Conservation (phyloP, 2,797 vertebrate species). For the Lindbergichthys nudifrons region DNA sequence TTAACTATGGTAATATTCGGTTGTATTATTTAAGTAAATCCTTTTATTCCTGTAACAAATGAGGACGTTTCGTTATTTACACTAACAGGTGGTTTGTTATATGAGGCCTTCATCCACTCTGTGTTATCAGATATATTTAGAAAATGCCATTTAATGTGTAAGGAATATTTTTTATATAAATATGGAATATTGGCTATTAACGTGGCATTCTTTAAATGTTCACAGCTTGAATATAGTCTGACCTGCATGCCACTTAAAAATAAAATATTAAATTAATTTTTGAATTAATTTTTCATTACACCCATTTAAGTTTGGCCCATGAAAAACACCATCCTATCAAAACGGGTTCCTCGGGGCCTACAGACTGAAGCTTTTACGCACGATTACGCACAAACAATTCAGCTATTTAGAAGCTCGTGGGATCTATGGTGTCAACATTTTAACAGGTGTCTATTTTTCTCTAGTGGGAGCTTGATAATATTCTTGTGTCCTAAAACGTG, state of each 20-base stretch:
- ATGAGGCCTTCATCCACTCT: constrained; percentile 27
- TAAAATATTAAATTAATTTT: neutral
- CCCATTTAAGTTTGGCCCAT: constrained; percentile 19
- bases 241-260: constrained; percentile 23
- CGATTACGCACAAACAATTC: constrained; percentile 72
- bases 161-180: constrained; percentile 20
- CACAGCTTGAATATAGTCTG: constrained; percentile 6
- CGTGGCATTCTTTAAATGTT: constrained; percentile 27
- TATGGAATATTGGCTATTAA: constrained; percentile 22
- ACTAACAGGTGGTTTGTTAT: constrained; percentile 57
- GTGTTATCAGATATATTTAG: neutral
- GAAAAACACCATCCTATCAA: constrained; percentile 18
- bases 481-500: constrained; percentile 42
- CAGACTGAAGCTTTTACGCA: constrained; percentile 59
- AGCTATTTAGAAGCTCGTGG: constrained; percentile 49
- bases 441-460: constrained; percentile 39
- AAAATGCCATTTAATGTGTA: neutral
- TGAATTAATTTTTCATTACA: constrained; percentile 8
- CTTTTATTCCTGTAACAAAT: neutral
- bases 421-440: constrained; percentile 39
- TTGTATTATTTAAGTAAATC: neutral
- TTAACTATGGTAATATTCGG: too few species aligned
- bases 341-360: constrained; percentile 28
- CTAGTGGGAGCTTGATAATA: constrained; percentile 2
- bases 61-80: constrained; percentile 2